Conservation (phyloP, 2,113 vertebrate genomes). For the Redunca redunca region DNA sequence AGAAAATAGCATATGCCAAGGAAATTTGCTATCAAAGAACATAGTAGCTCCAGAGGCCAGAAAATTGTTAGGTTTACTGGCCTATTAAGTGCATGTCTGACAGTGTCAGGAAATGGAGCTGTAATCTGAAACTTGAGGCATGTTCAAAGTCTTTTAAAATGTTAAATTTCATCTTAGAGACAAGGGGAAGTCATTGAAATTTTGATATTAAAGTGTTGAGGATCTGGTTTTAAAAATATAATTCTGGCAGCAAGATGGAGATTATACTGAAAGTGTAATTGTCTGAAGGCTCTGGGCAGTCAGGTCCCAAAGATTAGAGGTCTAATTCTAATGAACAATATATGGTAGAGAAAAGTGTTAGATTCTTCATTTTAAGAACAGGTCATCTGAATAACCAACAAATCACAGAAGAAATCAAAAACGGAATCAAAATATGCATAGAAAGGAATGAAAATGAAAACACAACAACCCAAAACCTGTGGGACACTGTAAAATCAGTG, state of each 20-base stretch:
- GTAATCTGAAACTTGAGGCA: not conserved
- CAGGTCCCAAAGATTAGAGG: not conserved
- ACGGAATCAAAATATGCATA: too few species aligned
- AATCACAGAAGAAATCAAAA: too few species aligned
- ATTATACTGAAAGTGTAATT: not conserved
- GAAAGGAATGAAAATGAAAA: too few species aligned
- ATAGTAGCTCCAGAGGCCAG: not conserved
- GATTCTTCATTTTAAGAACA: not conserved
- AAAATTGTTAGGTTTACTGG: not conserved
- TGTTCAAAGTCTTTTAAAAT: not conserved
- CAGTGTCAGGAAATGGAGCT: not conserved
- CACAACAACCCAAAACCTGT: too few species aligned
- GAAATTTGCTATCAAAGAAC: not conserved
- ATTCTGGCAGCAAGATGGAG: not conserved
- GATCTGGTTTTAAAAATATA: not conserved
- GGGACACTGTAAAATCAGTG: too few species aligned
- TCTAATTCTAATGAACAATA: not conserved
- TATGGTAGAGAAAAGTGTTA: not conserved
- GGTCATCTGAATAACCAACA: not conserved
- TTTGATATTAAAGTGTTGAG: not conserved
- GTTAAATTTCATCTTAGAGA: not conserved
- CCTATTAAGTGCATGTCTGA: not conserved
- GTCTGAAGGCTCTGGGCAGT: not conserved
- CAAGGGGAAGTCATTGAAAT: not conserved
- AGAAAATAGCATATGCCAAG: not conserved